Evolutionary conservation across 2,113 vertebrate species (phyloP).

Genomic region (Cyanoliseus patagonus): DNA sequence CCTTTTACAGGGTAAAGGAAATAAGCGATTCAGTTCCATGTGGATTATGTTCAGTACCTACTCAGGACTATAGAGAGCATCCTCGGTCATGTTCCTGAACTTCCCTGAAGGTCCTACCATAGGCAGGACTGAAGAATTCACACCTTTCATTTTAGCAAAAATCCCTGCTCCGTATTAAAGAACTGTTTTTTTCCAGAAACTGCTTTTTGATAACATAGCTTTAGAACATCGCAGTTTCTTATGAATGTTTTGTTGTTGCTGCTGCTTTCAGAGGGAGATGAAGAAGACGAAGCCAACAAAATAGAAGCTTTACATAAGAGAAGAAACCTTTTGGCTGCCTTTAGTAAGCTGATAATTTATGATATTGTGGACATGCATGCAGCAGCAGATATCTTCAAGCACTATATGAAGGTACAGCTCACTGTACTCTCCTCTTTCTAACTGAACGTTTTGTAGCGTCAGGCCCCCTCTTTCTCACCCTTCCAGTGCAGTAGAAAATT

Average conservation of each 20-base stretch:
- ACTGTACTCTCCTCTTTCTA: neutral
- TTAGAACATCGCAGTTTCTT: neutral
- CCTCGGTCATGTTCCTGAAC: neutral
- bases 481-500: neutral
- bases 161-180: neutral
- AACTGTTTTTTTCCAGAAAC: neutral
- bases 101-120: neutral
- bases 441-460: neutral
- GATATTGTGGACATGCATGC: constrained; percentile 99
- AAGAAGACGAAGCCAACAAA: constrained; percentile 99
- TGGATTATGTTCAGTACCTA: neutral
- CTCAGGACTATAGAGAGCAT: neutral
- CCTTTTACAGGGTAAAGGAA: neutral
- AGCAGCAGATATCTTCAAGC: constrained; percentile 99
- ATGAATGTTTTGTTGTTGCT: neutral
- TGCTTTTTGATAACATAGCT: neutral
- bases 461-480: neutral
- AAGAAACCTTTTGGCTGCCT: constrained; percentile 95
- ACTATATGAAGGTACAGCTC: constrained; percentile 96
- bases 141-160: neutral
- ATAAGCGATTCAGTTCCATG: neutral
- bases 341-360: constrained; percentile 98
- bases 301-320: constrained; percentile 99
- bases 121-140: neutral
- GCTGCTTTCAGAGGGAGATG: constrained; percentile 89